phyloP scores from a whole-genome alignment of 2,113 vertebrate species.

The Prinia subflava region DNA sequence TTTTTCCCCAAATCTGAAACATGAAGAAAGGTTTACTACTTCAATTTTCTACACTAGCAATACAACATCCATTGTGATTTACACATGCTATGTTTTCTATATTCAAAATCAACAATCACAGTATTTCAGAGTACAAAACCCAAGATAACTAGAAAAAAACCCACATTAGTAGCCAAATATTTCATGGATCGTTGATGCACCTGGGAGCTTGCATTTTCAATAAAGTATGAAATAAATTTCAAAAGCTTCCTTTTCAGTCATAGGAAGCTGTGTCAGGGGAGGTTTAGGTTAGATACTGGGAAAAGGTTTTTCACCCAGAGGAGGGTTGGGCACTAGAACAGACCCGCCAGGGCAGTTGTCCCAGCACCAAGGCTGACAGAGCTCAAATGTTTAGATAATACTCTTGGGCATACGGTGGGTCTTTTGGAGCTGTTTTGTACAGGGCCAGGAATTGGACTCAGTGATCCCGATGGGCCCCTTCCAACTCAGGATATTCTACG shows the following conservation, averaged over 20 bases:
- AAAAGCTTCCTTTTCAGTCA: not conserved
- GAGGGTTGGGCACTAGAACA: rapidly evolving
- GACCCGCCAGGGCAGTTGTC: not conserved
- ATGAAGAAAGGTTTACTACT: not conserved
- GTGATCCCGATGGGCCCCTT: not conserved
- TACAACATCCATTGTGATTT: not conserved
- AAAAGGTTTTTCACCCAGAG: not conserved
- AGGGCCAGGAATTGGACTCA: not conserved
- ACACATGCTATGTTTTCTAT: not conserved
- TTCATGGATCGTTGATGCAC: not conserved
- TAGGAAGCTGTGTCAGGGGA: not conserved
- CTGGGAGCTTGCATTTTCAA: not conserved
- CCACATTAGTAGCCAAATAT: not conserved
- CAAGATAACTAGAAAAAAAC: not conserved
- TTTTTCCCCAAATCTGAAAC: not conserved
- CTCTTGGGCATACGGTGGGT: not conserved
- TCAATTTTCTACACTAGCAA: not conserved
- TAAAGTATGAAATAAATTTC: not conserved
- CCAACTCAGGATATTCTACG: not conserved
- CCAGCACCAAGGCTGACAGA: not conserved
- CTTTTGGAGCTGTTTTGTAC: not conserved
- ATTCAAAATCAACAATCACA: not conserved
- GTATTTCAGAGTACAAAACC: not conserved
- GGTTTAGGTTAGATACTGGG: not conserved
- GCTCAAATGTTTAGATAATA: not conserved